phyloP scores from a whole-genome alignment of 2,888 invertebrate genomes.

The Melanchra persicariae region DNA sequence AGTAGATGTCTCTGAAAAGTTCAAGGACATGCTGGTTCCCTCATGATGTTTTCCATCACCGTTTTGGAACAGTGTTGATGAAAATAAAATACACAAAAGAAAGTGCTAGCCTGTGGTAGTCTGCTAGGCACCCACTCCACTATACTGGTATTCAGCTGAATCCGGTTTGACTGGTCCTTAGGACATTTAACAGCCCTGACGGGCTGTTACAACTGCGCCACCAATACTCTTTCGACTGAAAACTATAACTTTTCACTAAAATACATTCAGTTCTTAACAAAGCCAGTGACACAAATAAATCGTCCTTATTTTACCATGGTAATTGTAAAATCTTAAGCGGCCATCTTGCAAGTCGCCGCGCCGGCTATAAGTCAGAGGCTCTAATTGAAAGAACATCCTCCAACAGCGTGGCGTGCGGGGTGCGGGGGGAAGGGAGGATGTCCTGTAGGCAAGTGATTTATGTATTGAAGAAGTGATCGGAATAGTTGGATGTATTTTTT shows the following conservation, averaged over 20 bases:
- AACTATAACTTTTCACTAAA: neutral
- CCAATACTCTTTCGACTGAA: too few relatives aligned
- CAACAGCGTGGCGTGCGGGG: neutral
- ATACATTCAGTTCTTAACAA: neutral
- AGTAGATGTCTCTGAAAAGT: neutral
- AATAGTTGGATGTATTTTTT: neutral
- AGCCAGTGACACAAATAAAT: slow-evolving; percentile 22
- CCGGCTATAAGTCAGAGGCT: slow-evolving; percentile 32
- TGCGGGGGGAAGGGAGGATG: neutral
- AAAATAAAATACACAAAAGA: neutral
- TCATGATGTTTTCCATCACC: neutral
- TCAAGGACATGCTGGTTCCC: neutral
- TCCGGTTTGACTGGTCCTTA: too few relatives aligned
- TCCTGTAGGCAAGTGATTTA: slow-evolving; percentile 20
- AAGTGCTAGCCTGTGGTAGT: too few relatives aligned
- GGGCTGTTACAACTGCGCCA: too few relatives aligned
- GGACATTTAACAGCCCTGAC: too few relatives aligned
- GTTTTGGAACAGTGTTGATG: neutral
- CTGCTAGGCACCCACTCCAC: too few relatives aligned
- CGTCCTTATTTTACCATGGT: neutral
- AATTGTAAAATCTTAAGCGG: slow-evolving; percentile 22
- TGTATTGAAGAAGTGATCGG: slow-evolving; percentile 2
- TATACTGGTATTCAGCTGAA: too few relatives aligned
- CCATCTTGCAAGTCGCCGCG: slow-evolving; percentile 5
- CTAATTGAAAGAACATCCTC: slow-evolving; percentile 51